Evolutionary conservation across 2,113 vertebrate species (phyloP).

Genomic region (Herpetotheres cachinnans): DNA sequence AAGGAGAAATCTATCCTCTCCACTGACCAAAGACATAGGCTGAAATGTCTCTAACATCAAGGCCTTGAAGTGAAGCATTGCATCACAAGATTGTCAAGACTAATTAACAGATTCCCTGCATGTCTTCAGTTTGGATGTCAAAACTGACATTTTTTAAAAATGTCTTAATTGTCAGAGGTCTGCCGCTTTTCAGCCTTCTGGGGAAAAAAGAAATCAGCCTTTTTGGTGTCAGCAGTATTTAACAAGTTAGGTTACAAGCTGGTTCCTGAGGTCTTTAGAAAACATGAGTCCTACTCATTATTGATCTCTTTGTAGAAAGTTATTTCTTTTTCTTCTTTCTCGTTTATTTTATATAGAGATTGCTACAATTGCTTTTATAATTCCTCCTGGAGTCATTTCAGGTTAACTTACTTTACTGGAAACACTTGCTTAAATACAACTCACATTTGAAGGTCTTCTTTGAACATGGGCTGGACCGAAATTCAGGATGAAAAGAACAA

Average conservation of each 20-base stretch:
- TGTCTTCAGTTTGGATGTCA: background rate
- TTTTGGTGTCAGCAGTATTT: background rate
- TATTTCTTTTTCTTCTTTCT: background rate
- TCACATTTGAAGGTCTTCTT: background rate
- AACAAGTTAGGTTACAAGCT: background rate
- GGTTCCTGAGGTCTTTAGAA: conserved; percentile 2
- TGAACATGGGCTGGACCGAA: background rate
- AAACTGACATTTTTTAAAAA: background rate
- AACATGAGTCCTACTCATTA: background rate
- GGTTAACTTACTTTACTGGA: background rate
- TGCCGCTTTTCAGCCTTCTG: background rate
- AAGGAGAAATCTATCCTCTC: background rate
- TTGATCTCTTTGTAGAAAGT: conserved; percentile 5
- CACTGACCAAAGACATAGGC: background rate
- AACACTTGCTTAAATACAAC: background rate
- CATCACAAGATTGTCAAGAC: background rate
- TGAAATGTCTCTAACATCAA: background rate
- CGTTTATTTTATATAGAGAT: conserved; percentile 8
- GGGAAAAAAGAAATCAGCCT: background rate
- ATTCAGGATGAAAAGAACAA: background rate
- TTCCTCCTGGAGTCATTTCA: conserved; percentile 4
- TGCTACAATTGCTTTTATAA: conserved; percentile 21
- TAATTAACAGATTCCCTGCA: background rate
- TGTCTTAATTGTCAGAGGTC: conserved; percentile 7
- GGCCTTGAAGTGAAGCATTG: background rate